Evolutionary conservation across 2,113 vertebrate species (phyloP).

Genomic region (Bungarus multicinctus): DNA sequence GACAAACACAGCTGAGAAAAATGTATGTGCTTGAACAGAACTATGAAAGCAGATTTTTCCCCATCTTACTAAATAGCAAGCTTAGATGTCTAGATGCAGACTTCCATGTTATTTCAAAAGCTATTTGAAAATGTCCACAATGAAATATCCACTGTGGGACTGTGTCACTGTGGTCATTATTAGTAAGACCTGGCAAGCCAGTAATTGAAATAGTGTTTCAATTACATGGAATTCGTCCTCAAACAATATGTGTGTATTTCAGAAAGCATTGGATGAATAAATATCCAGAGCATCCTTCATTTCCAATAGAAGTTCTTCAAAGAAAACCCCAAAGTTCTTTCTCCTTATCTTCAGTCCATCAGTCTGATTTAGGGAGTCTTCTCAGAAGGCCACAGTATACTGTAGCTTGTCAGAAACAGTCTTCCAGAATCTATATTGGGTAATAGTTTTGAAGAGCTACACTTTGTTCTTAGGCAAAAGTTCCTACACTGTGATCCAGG

Average conservation of each 20-base stretch:
- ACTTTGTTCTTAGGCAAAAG: neutral
- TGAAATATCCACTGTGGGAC: neutral
- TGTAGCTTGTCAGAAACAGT: neutral
- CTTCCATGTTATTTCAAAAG: neutral
- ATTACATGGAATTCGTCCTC: neutral
- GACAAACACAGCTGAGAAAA: neutral
- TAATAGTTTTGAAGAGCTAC: neutral
- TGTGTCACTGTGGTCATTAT: neutral
- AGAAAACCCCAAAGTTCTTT: neutral
- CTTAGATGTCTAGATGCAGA: neutral
- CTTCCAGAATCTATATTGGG: neutral
- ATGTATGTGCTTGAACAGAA: neutral
- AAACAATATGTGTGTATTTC: neutral
- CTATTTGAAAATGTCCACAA: neutral
- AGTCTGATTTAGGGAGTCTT: conserved; percentile 6
- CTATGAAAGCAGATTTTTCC: neutral
- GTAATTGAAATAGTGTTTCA: neutral
- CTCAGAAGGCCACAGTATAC: neutral
- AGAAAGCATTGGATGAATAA: neutral
- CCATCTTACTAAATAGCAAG: neutral
- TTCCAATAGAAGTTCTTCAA: neutral
- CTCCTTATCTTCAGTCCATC: neutral
- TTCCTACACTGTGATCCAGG: neutral
- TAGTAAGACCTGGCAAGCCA: neutral
- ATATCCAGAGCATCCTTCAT: neutral